Percentiles rank a stretch among this genome's conserved stretches.
Evolutionary conservation across 2,797 vertebrate species (phyloP).

Genomic region (Pseudotriccus pelzelni): DNA sequence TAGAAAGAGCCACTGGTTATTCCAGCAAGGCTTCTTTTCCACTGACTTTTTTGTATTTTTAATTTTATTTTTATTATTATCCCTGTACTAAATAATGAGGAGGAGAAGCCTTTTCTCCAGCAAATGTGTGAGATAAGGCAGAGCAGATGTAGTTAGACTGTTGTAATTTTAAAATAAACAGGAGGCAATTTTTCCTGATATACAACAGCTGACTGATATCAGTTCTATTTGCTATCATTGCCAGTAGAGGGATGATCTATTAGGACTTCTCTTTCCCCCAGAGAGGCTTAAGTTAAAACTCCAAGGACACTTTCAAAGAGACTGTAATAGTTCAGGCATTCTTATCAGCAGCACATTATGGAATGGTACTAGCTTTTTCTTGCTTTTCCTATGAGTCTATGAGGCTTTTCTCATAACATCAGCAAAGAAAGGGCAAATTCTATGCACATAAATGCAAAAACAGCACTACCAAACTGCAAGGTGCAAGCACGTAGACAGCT

Average conservation of each 20-base stretch:
- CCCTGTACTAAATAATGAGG: background rate
- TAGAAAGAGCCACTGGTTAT: background rate
- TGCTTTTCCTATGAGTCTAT: background rate
- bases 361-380: conserved; percentile 32
- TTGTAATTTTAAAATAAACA: conserved; percentile 39
- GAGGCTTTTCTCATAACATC: background rate
- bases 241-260: conserved; percentile 50
- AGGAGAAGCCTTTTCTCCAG: background rate
- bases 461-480: background rate
- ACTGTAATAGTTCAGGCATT: conserved; percentile 31
- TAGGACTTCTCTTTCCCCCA: conserved; percentile 50
- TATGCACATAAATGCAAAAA: background rate
- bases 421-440: background rate
- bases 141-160: background rate
- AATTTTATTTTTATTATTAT: background rate
- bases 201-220: conserved; percentile 40
- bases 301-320: conserved; percentile 62
- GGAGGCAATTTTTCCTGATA: conserved; percentile 28
- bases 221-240: conserved; percentile 41
- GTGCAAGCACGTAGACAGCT: background rate
- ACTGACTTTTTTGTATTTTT: background rate
- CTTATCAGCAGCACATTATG: conserved; percentile 40
- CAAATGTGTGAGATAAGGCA: conserved; percentile 28
- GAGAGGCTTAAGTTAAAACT: conserved; percentile 48
- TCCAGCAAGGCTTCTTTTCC: background rate